phyloP scores from a whole-genome alignment of 1,140 invertebrate species.

The Onthophagus taurus region DNA sequence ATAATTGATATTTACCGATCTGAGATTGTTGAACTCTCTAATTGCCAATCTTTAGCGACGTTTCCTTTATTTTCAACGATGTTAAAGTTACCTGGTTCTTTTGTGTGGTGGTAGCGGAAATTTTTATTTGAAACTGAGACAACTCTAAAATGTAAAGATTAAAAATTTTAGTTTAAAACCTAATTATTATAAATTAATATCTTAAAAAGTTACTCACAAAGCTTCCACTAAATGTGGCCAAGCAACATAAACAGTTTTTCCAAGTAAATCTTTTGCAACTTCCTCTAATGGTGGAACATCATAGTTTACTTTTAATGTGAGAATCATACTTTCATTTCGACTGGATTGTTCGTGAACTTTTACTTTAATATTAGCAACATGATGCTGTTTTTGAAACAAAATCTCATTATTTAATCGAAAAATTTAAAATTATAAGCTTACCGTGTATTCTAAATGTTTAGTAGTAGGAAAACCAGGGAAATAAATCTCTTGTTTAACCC shows the following conservation, averaged over 20 bases:
- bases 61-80: slow-evolving; percentile 37
- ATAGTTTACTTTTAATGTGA: slow-evolving; percentile 44
- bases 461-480: slow-evolving; percentile 88
- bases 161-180: too few relatives aligned
- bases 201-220: slow-evolving; percentile 37
- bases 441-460: slow-evolving; percentile 69
- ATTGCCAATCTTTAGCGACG: slow-evolving; percentile 40
- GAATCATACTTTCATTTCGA: slow-evolving; percentile 71
- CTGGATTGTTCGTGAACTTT: slow-evolving; percentile 83
- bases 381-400: slow-evolving; percentile 3
- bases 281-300: slow-evolving; percentile 33
- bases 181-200: slow-evolving; percentile 5
- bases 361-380: slow-evolving; percentile 57
- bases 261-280: slow-evolving; percentile 53
- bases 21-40: slow-evolving; percentile 33
- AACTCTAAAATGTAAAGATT: slow-evolving; percentile 42
- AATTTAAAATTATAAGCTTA: slow-evolving; percentile 33
- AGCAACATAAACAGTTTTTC: slow-evolving; percentile 63
- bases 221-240: slow-evolving; percentile 86
- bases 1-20: slow-evolving; percentile 38
- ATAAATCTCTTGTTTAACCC: slow-evolving; percentile 58
- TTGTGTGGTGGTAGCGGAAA: slow-evolving; percentile 35
- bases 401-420: neutral
- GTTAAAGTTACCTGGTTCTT: slow-evolving; percentile 28
- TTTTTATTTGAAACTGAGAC: slow-evolving; percentile 46